These are phyloP conservation scores for Clarias batrachus DNA, from an alignment of 2,113 vertebrate genomes.

Conservation along the genomic window DNA sequence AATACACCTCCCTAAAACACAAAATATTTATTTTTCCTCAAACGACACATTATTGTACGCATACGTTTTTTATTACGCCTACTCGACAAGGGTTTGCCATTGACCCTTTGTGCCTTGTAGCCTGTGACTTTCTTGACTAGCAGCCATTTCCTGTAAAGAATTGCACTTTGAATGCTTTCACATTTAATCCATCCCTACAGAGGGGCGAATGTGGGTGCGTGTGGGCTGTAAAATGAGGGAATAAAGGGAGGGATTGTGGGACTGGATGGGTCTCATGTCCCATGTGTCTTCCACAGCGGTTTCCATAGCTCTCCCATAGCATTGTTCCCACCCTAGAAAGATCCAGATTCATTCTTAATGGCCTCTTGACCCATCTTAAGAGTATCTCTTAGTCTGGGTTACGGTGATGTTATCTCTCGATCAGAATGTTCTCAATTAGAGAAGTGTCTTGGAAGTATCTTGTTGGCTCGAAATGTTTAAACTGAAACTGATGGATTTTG, in stretches of 20 bases:
- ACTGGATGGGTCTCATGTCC: conserved; percentile 40
- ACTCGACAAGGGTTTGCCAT: not conserved
- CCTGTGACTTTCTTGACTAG: conserved; percentile 7
- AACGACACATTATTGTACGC: not conserved
- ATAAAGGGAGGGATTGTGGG: conserved; percentile 42
- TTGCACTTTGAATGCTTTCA: conserved; percentile 36
- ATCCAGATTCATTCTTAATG: conserved; percentile 35
- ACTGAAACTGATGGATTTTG: conserved; percentile 54
- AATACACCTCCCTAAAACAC: not conserved
- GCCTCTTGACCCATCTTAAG: not conserved
- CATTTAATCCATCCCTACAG: conserved; percentile 27
- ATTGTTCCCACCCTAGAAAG: not conserved
- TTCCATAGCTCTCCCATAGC: conserved; percentile 35
- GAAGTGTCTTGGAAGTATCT: conserved; percentile 47
- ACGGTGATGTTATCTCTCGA: conserved; percentile 55
- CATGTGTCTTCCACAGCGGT: conserved; percentile 37
- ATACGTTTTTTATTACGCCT: not conserved
- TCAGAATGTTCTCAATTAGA: conserved; percentile 63
- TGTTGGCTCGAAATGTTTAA: conserved; percentile 58
- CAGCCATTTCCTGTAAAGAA: conserved; percentile 22
- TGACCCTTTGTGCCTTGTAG: conserved; percentile 3
- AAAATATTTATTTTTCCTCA: not conserved
- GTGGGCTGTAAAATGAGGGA: conserved; percentile 11
- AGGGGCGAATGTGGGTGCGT: not conserved
- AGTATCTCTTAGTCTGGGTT: conserved; percentile 46